Evolutionary conservation across 2,797 vertebrate species (phyloP), one percentile per base, ranked within the genome.

Genomic region (Muraenolepis orangiensis): DNA sequence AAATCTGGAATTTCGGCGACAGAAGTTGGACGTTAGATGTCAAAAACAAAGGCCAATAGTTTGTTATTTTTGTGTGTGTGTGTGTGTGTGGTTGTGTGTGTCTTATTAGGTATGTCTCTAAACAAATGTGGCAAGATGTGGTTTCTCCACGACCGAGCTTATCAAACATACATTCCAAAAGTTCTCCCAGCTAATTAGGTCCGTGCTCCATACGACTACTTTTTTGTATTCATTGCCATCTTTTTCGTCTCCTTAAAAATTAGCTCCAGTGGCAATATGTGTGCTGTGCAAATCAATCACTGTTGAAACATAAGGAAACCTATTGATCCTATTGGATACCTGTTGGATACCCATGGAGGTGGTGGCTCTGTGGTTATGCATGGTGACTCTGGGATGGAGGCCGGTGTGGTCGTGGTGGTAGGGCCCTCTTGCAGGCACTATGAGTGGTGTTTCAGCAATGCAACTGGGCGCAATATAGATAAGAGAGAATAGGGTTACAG

Each of bases 21-120:
- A 29, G 32, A 3, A 7, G 6, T 38, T 38, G 11, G 29, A 31
- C 69, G 40, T 74, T 70, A 80, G 42, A 79, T 87, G 76, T 81
- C 76, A 80, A 73, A 81, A 78, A 82, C 20, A n/a, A 51, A 51
- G 20, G 20, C 18, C 5, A 6, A n/a, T n/a, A n/a, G n/a, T n/a
- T n/a, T n/a, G n/a, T n/a, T 51, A 20, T 46, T 46, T 46, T 46
- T 18, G 32, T 3, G 32, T n/a, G n/a, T n/a, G n/a, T n/a, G n/a
- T n/a, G n/a, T n/a, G n/a, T n/a, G n/a, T n/a, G n/a, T n/a, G n/a
- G n/a, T n/a, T n/a, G 7, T 34, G 14, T 46, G 3, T 16, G 14
- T 46, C 40, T 46, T 46, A 64, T 64, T 18, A 46, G 64, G 23
- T 66, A 66, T 66, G 28, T 66, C 2, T 66, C 26, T 46, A 46